Percentiles rank a stretch among this genome's conserved stretches.
Evolutionary conservation across 2,113 vertebrate species (phyloP).

Genomic region (Menura novaehollandiae): DNA sequence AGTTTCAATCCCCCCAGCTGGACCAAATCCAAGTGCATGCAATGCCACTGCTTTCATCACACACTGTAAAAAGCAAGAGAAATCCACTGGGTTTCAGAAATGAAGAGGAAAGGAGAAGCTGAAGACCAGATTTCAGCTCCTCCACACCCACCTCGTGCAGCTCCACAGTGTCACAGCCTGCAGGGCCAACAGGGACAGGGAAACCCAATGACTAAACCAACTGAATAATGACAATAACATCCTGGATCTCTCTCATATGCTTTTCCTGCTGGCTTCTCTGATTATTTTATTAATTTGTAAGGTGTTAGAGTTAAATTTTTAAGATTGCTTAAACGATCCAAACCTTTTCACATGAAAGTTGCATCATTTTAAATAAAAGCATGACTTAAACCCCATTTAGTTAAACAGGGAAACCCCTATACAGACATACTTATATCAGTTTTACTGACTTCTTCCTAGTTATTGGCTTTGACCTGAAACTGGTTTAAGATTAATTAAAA

Average conservation of each 20-base stretch:
- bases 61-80: neutral
- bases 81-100: neutral
- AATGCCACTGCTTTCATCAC: neutral
- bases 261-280: neutral
- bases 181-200: neutral
- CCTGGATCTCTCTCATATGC: neutral
- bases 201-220: neutral
- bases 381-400: neutral
- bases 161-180: neutral
- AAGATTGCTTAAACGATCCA: neutral
- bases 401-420: neutral
- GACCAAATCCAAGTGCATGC: neutral
- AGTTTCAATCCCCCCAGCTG: neutral
- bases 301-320: neutral
- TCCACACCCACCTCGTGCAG: neutral
- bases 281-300: neutral
- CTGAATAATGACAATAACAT: neutral
- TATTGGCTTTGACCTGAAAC: neutral
- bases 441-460: neutral
- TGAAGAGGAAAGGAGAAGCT: neutral
- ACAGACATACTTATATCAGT: neutral
- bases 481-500: conserved; percentile 1
- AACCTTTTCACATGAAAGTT: neutral
- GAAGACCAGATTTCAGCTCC: neutral
- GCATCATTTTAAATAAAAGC: neutral